These are phyloP conservation scores for Patella pellucida DNA, from an alignment of 2,888 invertebrate species.

Conservation along the genomic window DNA sequence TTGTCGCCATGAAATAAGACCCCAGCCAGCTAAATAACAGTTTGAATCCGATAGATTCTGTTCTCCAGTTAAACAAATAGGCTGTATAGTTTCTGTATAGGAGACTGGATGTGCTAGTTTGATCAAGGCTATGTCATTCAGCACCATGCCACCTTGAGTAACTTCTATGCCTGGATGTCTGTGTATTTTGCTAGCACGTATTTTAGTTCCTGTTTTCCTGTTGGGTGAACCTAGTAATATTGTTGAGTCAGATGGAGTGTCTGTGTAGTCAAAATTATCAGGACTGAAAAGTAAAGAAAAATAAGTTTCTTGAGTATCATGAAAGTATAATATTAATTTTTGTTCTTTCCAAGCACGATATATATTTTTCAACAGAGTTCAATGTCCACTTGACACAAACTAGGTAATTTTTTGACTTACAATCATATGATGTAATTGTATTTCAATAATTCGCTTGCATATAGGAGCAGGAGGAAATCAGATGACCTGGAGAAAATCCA, in stretches of 20 bases:
- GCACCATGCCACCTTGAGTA: constrained; percentile 36
- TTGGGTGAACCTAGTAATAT: constrained; percentile 16
- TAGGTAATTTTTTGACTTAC: too few species aligned
- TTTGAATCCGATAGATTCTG: constrained; percentile 34
- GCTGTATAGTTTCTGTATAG: constrained; percentile 49
- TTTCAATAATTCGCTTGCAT: too few species aligned
- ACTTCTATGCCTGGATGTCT: constrained; percentile 41
- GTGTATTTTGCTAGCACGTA: constrained; percentile 23
- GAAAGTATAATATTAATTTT: too few species aligned
- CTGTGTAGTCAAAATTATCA: constrained; percentile 19
- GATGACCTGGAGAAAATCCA: too few species aligned
- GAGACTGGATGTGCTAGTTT: constrained; percentile 42
- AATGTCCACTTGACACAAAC: too few species aligned
- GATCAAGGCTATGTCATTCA: constrained; percentile 55
- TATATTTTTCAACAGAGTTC: too few species aligned
- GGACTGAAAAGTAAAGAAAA: not conserved
- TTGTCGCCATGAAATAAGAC: constrained; percentile 45
- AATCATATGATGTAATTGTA: too few species aligned
- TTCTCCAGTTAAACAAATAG: constrained; percentile 49
- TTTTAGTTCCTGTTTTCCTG: constrained; percentile 7
- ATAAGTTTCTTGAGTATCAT: not conserved
- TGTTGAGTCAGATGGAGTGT: constrained; percentile 12
- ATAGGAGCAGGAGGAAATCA: too few species aligned
- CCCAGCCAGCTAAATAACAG: constrained; percentile 60
- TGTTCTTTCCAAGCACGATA: too few species aligned